Percentiles rank a stretch among this genome's conserved stretches.
These are phyloP conservation scores for Galendromus occidentalis DNA, from an alignment of 1,140 invertebrate genomes.

Conservation along the genomic window DNA sequence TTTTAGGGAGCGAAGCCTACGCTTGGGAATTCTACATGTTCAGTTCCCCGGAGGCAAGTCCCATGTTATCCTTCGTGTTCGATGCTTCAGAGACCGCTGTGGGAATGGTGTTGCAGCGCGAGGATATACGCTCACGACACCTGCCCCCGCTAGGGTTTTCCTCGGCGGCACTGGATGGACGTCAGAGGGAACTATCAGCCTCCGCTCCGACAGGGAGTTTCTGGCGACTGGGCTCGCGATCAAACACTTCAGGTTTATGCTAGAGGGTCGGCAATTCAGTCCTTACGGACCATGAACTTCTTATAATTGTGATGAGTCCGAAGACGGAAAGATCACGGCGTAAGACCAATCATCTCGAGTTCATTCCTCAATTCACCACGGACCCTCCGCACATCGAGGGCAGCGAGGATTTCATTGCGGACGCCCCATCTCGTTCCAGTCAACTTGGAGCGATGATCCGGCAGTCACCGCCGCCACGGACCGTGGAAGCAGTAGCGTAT, in stretches of 20 bases:
- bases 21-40: slow-evolving; percentile 16
- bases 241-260: slow-evolving; percentile 21
- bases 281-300: slow-evolving; percentile 23
- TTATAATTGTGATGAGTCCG: slow-evolving; percentile 20
- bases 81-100: slow-evolving; percentile 9
- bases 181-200: slow-evolving; percentile 13
- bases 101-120: background rate
- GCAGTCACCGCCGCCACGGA: too few species aligned
- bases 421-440: background rate
- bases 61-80: background rate
- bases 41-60: background rate
- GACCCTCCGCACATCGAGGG: slow-evolving; percentile 26
- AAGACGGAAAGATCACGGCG: slow-evolving; percentile 16
- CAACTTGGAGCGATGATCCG: too few species aligned
- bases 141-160: slow-evolving; percentile 16
- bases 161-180: slow-evolving; percentile 1
- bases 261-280: slow-evolving; percentile 23
- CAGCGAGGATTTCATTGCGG: slow-evolving; percentile 21
- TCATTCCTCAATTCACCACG: slow-evolving; percentile 26
- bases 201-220: slow-evolving; percentile 19
- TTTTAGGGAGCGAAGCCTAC: slow-evolving; percentile 26
- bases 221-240: slow-evolving; percentile 21
- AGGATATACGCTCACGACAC: background rate
- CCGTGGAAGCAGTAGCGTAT: too few species aligned
- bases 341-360: slow-evolving; percentile 24